Conservation (phyloP, 2,113 vertebrate species). For the Amblyopsis rosae region DNA sequence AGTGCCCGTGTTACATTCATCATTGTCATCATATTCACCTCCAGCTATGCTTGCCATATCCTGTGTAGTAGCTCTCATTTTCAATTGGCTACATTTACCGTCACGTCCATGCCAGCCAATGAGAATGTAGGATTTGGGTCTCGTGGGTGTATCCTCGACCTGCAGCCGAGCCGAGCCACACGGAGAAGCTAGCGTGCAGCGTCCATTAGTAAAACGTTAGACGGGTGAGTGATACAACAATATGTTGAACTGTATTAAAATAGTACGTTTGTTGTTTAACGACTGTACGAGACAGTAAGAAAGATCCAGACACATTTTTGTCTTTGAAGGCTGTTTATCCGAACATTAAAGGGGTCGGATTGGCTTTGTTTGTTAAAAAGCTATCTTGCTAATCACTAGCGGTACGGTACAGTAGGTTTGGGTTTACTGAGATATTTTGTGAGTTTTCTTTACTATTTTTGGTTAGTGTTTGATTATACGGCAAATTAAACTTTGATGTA, state of each 20-base stretch:
- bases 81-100: slow-evolving; percentile 6
- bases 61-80: neutral
- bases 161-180: slow-evolving; percentile 8
- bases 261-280: neutral
- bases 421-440: slow-evolving; percentile 33
- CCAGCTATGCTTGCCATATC: too few relatives aligned
- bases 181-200: slow-evolving; percentile 19
- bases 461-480: slow-evolving; percentile 2
- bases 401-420: neutral
- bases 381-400: slow-evolving; percentile 49
- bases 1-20: too few relatives aligned
- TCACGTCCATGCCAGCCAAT: slow-evolving; percentile 39
- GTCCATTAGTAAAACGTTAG: slow-evolving; percentile 1
- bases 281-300: accelerated
- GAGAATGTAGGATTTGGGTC: neutral
- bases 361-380: slow-evolving; percentile 29
- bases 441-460: slow-evolving; percentile 54
- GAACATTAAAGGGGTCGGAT: neutral
- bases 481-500: neutral
- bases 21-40: too few relatives aligned
- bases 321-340: accelerated
- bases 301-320: neutral
- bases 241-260: neutral
- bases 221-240: slow-evolving; percentile 21
- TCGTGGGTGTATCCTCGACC: slow-evolving; percentile 36